A percentile compares a stretch with the other conserved stretches of the same genome.
These are phyloP conservation scores for Tillus elongatus DNA, from an alignment of 2,888 invertebrate species.

Conservation along the genomic window DNA sequence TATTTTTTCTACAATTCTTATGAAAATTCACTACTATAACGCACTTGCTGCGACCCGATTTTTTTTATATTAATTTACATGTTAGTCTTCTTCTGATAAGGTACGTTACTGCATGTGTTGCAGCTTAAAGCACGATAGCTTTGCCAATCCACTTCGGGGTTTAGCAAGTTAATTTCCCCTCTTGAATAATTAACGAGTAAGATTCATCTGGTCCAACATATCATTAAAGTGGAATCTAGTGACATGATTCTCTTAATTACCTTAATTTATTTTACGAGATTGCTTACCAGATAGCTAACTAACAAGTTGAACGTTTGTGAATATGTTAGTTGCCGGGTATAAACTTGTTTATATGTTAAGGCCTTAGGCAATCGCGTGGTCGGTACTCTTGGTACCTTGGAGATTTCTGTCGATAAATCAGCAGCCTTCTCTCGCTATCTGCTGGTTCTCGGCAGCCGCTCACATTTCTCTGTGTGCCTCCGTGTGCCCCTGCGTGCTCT, in stretches of 20 bases:
- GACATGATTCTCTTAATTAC: conserved; percentile 45
- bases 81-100: no score
- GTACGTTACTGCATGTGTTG: no score
- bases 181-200: conserved; percentile 31
- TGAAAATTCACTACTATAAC: no score
- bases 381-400: conserved; percentile 19
- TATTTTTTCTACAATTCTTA: no score
- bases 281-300: conserved; percentile 34
- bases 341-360: conserved; percentile 33
- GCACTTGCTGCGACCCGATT: no score
- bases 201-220: conserved; percentile 38
- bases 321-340: conserved; percentile 33
- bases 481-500: no score
- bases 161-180: conserved; percentile 15
- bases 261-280: conserved; percentile 42
- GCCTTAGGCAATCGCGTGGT: conserved; percentile 23
- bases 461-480: no score
- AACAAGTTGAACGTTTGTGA: conserved; percentile 36
- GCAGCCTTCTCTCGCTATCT: no score
- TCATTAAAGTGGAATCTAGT: conserved; percentile 41
- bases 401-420: conserved; percentile 26
- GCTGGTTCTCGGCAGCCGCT: no score
- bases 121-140: no score
- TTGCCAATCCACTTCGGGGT: no score
- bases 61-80: no score